A percentile compares a stretch with the other conserved stretches of the same genome.
Evolutionary conservation across 2,888 invertebrate genomes (phyloP).

Genomic region (Tenthredo livida): DNA sequence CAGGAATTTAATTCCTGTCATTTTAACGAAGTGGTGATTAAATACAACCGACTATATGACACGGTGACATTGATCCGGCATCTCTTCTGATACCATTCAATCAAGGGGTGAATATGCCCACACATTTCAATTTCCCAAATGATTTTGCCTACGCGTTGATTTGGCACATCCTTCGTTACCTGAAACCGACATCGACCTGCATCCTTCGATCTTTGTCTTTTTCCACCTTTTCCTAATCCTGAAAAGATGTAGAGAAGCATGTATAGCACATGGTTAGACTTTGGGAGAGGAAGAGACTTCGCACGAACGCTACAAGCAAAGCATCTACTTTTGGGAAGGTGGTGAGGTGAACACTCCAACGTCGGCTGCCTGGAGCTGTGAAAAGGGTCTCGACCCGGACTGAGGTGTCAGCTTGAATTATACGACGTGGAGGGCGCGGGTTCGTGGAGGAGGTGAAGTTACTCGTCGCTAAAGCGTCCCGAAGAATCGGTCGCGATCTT

Average conservation of each 20-base stretch:
- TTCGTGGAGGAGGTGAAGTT: slow-evolving; percentile 29
- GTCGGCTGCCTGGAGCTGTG: slow-evolving; percentile 69
- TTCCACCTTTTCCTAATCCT: background rate
- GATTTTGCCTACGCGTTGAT: background rate
- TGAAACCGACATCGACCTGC: background rate
- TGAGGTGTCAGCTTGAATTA: slow-evolving; percentile 71
- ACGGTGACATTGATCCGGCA: background rate
- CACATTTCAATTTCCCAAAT: background rate
- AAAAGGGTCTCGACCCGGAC: slow-evolving; percentile 66
- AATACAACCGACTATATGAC: background rate
- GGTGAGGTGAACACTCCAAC: slow-evolving; percentile 69
- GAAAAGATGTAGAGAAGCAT: background rate
- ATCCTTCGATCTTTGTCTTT: background rate
- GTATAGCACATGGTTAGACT: background rate
- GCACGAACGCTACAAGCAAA: background rate
- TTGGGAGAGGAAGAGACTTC: slow-evolving; percentile 26
- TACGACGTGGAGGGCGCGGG: slow-evolving; percentile 62
- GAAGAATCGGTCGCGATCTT: background rate
- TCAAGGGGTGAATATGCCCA: background rate
- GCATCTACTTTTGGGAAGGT: slow-evolving; percentile 64
- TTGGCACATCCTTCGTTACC: background rate
- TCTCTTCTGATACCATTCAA: background rate
- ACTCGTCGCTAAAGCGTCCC: background rate
- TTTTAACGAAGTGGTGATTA: background rate
- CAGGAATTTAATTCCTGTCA: slow-evolving; percentile 18